Evolutionary conservation across 2,888 invertebrate species (phyloP), one percentile per base, ranked within the genome.

Genomic region (Clistopyga incitator): DNA sequence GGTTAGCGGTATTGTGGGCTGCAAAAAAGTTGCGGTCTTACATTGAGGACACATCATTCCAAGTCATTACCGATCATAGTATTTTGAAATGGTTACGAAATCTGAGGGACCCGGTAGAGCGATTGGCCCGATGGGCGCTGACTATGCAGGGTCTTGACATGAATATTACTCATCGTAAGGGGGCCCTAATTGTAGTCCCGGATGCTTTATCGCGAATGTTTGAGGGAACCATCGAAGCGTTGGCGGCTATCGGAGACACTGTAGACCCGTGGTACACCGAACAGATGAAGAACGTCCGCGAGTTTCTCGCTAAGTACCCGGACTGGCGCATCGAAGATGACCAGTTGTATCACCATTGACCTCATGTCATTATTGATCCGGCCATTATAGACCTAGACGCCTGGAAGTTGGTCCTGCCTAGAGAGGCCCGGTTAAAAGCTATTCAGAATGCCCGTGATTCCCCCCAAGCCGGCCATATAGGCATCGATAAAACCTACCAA

Each of bases 391-490:
- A 85, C 15, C 45, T 84, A n/a, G 68, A 82, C 8, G 29, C 29
- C 29, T 29, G 29, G 29, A 29, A 29, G 4, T 29, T 29, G 4
- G 29, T 29, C 2, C 4, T 50, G n/a, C 38, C 75, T 76, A 1
- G 88, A 86, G 87, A 85, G 85, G 29, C 23, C 81, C 10, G 89
- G 87, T 29, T 0, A 38, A 68, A 34, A 86, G 6, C 68, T 18
- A 13, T 90, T 0, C n/a, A 25, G 4, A 47, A 85, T 20, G 79
- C 68, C 75, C 90, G 90, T 67, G 87, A 90, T 68, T 54, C 50
- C 11, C 85, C 87, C 11, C 76, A 84, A 15, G 78, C 88, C 0
- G 89, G 85, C 4, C 89, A 90, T 29, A 38, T 86, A 2, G 90
- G 89, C 0, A 77, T 87, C 1, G 72, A 78, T 11, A 88, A 87